phyloP scores from a whole-genome alignment of 64 coral and sea anemone species.

The Astreopora myriophthalma region DNA sequence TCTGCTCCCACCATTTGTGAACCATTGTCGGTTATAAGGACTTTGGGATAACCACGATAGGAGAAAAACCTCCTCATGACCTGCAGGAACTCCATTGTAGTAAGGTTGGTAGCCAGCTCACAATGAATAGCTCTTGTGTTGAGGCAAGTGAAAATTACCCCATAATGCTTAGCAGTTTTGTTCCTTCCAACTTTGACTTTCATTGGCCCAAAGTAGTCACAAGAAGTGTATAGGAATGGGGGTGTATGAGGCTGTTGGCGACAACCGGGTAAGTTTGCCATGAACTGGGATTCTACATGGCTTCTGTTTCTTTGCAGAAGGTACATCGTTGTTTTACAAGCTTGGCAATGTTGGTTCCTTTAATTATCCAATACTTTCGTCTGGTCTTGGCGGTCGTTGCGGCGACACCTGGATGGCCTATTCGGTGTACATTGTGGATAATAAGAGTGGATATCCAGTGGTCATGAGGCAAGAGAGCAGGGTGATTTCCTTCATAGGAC shows the following conservation, averaged over 20 bases:
- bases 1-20: slow-evolving; percentile 57
- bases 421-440: too few relatives aligned
- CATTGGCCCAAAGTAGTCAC: slow-evolving; percentile 51
- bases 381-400: too few relatives aligned
- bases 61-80: slow-evolving; percentile 51
- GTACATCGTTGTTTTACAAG: too few relatives aligned
- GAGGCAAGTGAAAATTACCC: slow-evolving; percentile 64
- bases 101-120: slow-evolving; percentile 21
- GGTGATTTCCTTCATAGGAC: too few relatives aligned
- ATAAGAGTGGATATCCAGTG: too few relatives aligned
- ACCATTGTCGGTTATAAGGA: slow-evolving; percentile 54
- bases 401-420: too few relatives aligned
- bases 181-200: slow-evolving; percentile 39
- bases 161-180: slow-evolving; percentile 55
- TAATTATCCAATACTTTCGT: too few relatives aligned
- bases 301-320: too few relatives aligned
- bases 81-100: slow-evolving; percentile 40
- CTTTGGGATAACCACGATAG: neutral
- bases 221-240: slow-evolving; percentile 48
- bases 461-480: too few relatives aligned
- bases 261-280: slow-evolving; percentile 15
- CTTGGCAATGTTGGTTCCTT: too few relatives aligned
- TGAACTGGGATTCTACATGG: neutral
- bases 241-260: slow-evolving; percentile 27
- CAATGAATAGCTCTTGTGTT: slow-evolving; percentile 61